These are phyloP conservation scores for Bradypus variegatus DNA, from an alignment of 2,797 vertebrate genomes.

Conservation along the genomic window DNA sequence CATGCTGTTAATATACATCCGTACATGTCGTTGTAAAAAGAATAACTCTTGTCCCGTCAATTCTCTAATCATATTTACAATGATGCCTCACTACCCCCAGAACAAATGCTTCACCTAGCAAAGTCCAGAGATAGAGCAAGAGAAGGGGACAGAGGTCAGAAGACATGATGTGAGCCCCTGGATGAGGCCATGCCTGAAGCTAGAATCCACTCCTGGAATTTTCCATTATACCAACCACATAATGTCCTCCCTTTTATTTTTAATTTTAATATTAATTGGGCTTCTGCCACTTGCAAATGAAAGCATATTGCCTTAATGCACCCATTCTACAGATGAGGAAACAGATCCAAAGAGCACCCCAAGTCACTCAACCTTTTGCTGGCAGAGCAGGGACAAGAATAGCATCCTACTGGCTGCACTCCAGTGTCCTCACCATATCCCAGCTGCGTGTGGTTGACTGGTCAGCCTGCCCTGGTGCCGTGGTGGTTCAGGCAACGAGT, in stretches of 20 bases:
- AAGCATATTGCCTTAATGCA: too few relatives aligned
- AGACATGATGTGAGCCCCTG: neutral
- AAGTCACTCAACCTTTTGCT: neutral
- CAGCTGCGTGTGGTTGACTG: neutral
- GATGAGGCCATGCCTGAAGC: neutral
- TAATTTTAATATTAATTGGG: neutral
- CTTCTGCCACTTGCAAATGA: neutral
- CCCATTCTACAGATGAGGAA: neutral
- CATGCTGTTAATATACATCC: fast-evolving
- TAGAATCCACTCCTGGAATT: neutral
- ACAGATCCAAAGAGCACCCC: neutral
- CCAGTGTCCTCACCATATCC: neutral
- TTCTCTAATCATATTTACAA: neutral
- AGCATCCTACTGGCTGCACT: fast-evolving
- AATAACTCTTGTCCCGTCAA: neutral
- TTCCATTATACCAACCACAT: neutral
- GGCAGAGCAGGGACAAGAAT: neutral
- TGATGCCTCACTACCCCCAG: neutral
- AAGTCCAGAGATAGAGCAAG: neutral
- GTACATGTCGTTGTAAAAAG: neutral
- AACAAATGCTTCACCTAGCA: neutral
- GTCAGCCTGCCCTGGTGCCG: neutral
- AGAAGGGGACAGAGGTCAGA: neutral
- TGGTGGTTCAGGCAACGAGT: fast-evolving
- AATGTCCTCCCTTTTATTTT: neutral